A percentile compares a stretch with the other conserved stretches of the same genome.
phyloP scores from a whole-genome alignment of 92 coral and sea anemone genomes.

The Epizoanthus scotinus region DNA sequence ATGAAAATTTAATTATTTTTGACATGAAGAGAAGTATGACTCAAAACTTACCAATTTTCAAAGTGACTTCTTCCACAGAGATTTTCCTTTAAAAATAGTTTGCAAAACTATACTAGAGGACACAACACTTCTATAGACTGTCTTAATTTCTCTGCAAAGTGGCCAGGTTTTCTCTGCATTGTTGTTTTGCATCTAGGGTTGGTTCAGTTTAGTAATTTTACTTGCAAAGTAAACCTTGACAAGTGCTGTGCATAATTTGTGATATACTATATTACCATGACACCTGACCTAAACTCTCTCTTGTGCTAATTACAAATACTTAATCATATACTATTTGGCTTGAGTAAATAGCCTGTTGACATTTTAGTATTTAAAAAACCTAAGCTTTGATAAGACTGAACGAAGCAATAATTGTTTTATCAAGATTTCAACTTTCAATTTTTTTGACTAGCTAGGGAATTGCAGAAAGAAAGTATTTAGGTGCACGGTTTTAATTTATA shows the following conservation, averaged over 20 bases:
- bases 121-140: not conserved
- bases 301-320: not conserved
- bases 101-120: not conserved
- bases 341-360: not conserved
- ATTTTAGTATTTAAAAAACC: not conserved
- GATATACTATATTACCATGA: constrained; percentile 11
- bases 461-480: too few species aligned
- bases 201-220: not conserved
- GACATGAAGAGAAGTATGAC: not conserved
- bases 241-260: constrained; percentile 6
- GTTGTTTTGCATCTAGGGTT: constrained; percentile 9
- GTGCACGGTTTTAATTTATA: too few species aligned
- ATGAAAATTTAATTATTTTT: not conserved
- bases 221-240: constrained; percentile 13
- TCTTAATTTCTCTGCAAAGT: not conserved
- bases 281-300: not conserved
- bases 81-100: not conserved
- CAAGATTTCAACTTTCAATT: not conserved
- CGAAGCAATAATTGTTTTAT: not conserved
- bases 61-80: not conserved
- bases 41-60: not conserved
- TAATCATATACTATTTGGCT: not conserved
- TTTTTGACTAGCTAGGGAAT: too few species aligned
- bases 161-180: not conserved
- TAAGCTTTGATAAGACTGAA: not conserved